Evolutionary conservation across 2,888 invertebrate genomes (phyloP).

Genomic region (Alentia gelatinosa): DNA sequence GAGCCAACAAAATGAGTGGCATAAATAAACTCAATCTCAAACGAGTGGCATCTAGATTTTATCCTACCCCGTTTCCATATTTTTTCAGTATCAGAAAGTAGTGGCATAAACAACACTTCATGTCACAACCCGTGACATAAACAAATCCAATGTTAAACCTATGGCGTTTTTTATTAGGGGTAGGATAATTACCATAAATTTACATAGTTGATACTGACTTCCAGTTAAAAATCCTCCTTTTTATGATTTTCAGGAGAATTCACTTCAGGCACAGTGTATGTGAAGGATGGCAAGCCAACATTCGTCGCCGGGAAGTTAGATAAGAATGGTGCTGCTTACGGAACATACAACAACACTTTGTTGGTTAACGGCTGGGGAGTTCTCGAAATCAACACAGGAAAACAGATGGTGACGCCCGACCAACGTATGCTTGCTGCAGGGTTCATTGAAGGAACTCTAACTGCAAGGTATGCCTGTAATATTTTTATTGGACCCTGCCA

Average conservation of each 20-base stretch:
- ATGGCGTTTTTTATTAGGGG: too few species aligned
- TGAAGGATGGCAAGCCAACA: background rate
- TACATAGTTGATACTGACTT: too few species aligned
- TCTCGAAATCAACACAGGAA: constrained; percentile 73
- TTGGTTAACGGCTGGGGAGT: constrained; percentile 76
- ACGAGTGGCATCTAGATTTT: too few species aligned
- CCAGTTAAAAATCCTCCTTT: too few species aligned
- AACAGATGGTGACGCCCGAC: constrained; percentile 60
- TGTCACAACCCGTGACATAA: too few species aligned
- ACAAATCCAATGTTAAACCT: too few species aligned
- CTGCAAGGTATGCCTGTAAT: constrained; percentile 70
- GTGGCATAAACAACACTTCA: too few species aligned
- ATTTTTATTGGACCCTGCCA: background rate
- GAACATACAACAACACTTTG: constrained; percentile 73
- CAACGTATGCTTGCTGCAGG: constrained; percentile 77
- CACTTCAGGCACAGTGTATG: constrained; percentile 54
- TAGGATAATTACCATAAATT: too few species aligned
- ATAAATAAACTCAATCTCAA: too few species aligned
- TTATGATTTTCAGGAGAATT: constrained; percentile 48
- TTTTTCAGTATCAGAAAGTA: too few species aligned
- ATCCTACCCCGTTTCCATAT: too few species aligned
- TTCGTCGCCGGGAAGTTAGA: constrained; percentile 57
- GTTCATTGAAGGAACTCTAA: constrained; percentile 74
- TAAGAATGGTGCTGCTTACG: constrained; percentile 70
- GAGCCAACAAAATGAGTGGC: too few species aligned